Base-by-base conservation (phyloP, 2,113 vertebrate genomes). In the Calidris pugnax region DNA sequence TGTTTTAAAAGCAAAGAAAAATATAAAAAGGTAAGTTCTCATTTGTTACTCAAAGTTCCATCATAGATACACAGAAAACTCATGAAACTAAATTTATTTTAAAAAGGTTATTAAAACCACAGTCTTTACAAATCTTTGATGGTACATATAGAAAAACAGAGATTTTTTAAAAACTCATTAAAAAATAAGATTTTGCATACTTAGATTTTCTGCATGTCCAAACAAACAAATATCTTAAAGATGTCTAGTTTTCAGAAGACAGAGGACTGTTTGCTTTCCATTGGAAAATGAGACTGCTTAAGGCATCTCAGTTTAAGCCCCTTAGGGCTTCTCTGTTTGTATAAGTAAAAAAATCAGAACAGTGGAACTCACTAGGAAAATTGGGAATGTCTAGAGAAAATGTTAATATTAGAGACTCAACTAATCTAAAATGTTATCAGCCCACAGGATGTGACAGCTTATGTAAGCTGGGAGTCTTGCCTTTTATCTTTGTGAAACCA, bases 271-370 rank as follows among this genome's bases (percentile, higher is more conserved):
- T 67, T 85, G 7, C n/a, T 95, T 88, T 84, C 35, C 27, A 33
- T 4, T 85, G 35, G 76, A 81, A 95, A 90, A 92, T 68, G 7
- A 72, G 18, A 39, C 10, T 60, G 39, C 69, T 89, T 48, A 75
- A 92, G 45, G 30, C 53, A 10, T 89, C 57, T 90, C 56, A 72
- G 0, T 78, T 87, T 51, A 67, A 27, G 12, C 26, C 56, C 76
- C 56, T 82, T 51, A 89, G 48, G 66, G 26, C 33, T 89, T 72
- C 64, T 72, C 47, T 78, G 28, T 91, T 95, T 81, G 24, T 89
- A 12, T 53, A 89, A 89, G 60, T 81, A 81, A 86, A 94, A 94
- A 94, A 93, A 87, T 69, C 37, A 93, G 73, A 91, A 89, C 37
- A 81, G 32, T 60, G 19, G 22, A 86, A 73, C 47, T 76, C 37